These are phyloP conservation scores for Synanthedon andrenaeformis DNA, from an alignment of 2,888 invertebrate genomes.

Conservation along the genomic window DNA sequence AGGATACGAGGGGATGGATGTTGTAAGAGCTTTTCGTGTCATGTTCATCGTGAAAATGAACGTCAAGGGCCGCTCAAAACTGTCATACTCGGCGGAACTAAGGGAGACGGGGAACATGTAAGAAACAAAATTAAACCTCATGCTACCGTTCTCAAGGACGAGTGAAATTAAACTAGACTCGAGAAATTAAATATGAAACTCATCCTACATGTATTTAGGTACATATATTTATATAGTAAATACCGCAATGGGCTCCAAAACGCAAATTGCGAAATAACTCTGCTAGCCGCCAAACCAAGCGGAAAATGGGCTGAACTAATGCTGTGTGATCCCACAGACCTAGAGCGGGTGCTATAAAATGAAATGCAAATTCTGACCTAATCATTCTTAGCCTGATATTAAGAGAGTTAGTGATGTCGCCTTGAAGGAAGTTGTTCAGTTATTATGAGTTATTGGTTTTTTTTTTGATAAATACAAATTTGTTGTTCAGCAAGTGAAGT, in stretches of 20 bases:
- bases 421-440: too few species aligned
- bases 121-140: too few species aligned
- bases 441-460: too few species aligned
- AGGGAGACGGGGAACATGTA: not conserved
- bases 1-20: too few species aligned
- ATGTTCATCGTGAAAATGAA: constrained; percentile 9
- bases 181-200: too few species aligned
- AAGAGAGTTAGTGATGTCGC: too few species aligned
- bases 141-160: too few species aligned
- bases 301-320: not conserved
- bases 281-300: not conserved
- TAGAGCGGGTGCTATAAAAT: not conserved
- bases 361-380: not conserved
- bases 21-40: constrained; percentile 9
- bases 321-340: not conserved
- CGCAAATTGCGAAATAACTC: not conserved
- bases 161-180: too few species aligned
- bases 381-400: not conserved
- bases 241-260: not conserved
- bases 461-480: too few species aligned
- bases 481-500: too few species aligned
- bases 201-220: too few species aligned
- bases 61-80: constrained; percentile 8
- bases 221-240: not conserved
- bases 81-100: constrained; percentile 6